phyloP scores from a whole-genome alignment of 1,140 invertebrate species.

The Orius laevigatus region DNA sequence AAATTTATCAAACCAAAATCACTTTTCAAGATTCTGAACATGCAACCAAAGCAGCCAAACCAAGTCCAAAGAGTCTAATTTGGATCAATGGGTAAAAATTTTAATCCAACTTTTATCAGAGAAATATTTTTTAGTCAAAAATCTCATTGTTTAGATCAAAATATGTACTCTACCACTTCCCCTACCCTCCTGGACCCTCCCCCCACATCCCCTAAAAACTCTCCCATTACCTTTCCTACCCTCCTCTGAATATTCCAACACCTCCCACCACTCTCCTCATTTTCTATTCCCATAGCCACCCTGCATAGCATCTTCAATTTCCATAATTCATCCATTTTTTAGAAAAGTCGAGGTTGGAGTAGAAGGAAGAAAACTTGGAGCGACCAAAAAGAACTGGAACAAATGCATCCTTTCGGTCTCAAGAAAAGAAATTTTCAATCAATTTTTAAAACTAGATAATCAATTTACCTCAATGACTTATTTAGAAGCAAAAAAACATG shows the following conservation, averaged over 20 bases:
- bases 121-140: not conserved
- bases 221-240: not conserved
- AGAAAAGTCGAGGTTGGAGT: constrained; percentile 56
- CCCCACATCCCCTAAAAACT: not conserved
- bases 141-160: not conserved
- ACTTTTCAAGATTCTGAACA: constrained; percentile 12
- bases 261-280: no score
- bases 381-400: constrained; percentile 51
- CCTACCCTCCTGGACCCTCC: not conserved
- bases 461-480: not conserved
- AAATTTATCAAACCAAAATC: constrained; percentile 13
- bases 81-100: constrained; percentile 35
- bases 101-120: constrained; percentile 23
- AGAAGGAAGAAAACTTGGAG: constrained; percentile 61
- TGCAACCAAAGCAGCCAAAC: constrained; percentile 27
- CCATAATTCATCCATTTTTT: constrained; percentile 12
- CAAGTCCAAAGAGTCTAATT: constrained; percentile 41
- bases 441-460: constrained; percentile 8
- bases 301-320: not conserved
- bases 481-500: no score
- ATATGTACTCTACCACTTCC: not conserved
- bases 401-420: constrained; percentile 21
- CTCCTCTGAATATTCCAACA: no score
- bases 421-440: constrained; percentile 12
- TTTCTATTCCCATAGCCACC: not conserved